Percentiles rank a stretch among this genome's conserved stretches.
phyloP scores from a whole-genome alignment of 1,140 invertebrate genomes.

The Temnothorax longispinosus region DNA sequence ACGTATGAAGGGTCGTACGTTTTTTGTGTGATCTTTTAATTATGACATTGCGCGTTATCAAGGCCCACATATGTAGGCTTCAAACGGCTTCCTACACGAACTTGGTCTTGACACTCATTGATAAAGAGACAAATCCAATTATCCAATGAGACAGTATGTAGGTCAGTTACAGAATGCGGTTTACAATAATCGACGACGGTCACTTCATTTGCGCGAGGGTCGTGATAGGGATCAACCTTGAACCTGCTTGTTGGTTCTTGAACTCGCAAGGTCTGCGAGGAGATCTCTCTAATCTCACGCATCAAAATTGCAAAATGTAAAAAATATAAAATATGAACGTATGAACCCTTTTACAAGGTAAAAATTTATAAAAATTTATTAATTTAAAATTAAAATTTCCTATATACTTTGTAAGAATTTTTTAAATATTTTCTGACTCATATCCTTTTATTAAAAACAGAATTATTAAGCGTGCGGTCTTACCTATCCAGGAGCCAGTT shows the following conservation, averaged over 20 bases:
- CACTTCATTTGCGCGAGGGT: conserved; percentile 38
- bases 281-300: not conserved
- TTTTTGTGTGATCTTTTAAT: not conserved
- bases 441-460: not conserved
- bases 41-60: conserved; percentile 25
- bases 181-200: conserved; percentile 45
- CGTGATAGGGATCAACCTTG: conserved; percentile 24
- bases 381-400: not conserved
- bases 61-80: not conserved
- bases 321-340: not conserved
- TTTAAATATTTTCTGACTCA: not conserved
- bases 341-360: not conserved
- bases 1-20: not conserved
- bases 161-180: conserved; percentile 70
- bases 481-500: conserved; percentile 90
- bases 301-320: not conserved
- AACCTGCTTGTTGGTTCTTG: conserved; percentile 57
- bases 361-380: not conserved
- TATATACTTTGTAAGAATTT: not conserved
- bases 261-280: conserved; percentile 35
- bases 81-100: conserved; percentile 37
- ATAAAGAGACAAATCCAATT: conserved; percentile 46
- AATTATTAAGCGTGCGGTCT: conserved; percentile 41
- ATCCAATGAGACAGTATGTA: conserved; percentile 74
- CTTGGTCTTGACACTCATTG: conserved; percentile 62